Base-by-base conservation (phyloP, 2,797 vertebrate species). In the Pelobates cultripes region DNA sequence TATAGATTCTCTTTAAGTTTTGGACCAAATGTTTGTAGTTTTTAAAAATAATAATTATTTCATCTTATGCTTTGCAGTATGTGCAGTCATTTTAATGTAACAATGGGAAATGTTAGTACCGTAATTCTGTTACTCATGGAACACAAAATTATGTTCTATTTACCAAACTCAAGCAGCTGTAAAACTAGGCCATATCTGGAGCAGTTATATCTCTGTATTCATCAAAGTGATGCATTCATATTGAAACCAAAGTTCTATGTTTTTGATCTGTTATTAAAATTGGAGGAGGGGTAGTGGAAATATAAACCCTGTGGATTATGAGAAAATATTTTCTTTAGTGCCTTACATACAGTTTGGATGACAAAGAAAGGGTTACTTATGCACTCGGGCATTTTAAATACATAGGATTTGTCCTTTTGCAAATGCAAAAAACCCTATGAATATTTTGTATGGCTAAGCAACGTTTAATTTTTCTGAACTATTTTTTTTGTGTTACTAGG, bases 141-240 rank as follows among this genome's bases (percentile, higher is more conserved):
- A 73, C 7, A 55, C 40, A 79, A 13, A 66, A 17, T n/a, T 51
- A 28, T 55, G 13, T 67, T 67, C 66, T 74, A 12, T 69, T 55
- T 55, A 57, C 71, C 42, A 60, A 6, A 3, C 3, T 28, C 15
- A 57, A 43, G 43, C 78, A 69, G 40, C 70, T 74, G 43, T 17
- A 60, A 69, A 80, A 70, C 8, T 75, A 69, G 79, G 63, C 64
- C 64, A 74, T 51, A 60, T 9, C 41, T 10, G 45, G 13, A 41
- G 61, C 61, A 64, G 5, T 2, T 15, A 67, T 51, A 75, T 73
- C 47, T 57, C 10, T 43, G 53, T 40, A 15, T 12, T 69, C 43
- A 69, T 64, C 86, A 88, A 87, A 86, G 87, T 88, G 45, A 67
- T 80, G 63, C 3, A 69, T 10, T 68, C 77, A 61, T 77, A 28